Evolutionary conservation across 2,113 vertebrate species (phyloP), one percentile per base, ranked within the genome.

Genomic region (Manacus vitellinus): DNA sequence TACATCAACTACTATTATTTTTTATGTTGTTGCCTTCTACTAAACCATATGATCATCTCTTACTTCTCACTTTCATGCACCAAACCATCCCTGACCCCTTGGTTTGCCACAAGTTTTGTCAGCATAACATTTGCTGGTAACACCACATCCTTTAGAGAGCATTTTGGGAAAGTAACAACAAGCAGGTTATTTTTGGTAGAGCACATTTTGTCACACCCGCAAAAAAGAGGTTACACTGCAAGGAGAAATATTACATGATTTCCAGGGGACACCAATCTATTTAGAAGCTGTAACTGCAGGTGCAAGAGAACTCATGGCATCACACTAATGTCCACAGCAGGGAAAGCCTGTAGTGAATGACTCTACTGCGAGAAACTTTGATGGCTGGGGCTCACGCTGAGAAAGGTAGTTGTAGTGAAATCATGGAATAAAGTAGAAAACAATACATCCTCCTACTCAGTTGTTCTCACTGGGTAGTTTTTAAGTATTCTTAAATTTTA

Each of bases 401-500:
- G 88, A 79, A 89, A 96, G 76, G 52, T 3, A 91, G 85, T 51
- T 87, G 35, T 43, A 65, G 21, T 83, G 79, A 93, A 95, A 67
- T 67, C 33, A 76, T 14, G 13, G 31, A 77, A 89, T 70, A 79
- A 95, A 96, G 58, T 41, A 92, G 51, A 58, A 94, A 96, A 93
- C 84, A 96, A 92, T 83, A 68, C 73, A 75, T 65, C 25, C 47
- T 93, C 67, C 67, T 63, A 58, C n/a, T 72, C 65, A 89, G 20
- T 62, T 89, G 18, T 78, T 82, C 61, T 92, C 39, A 30, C 66
- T 39, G 37, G 31, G 39, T 58, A 87, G 31, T 59, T 93, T 94
- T 83, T 89, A 83, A 82, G 47, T 65, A 77, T 92, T 88, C 66
- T 58, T 55, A 95, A 72, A 39, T 93, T 94, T 83, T 89, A 83